phyloP scores from a whole-genome alignment of 92 coral and sea anemone genomes.

The Palythoa grandis region DNA sequence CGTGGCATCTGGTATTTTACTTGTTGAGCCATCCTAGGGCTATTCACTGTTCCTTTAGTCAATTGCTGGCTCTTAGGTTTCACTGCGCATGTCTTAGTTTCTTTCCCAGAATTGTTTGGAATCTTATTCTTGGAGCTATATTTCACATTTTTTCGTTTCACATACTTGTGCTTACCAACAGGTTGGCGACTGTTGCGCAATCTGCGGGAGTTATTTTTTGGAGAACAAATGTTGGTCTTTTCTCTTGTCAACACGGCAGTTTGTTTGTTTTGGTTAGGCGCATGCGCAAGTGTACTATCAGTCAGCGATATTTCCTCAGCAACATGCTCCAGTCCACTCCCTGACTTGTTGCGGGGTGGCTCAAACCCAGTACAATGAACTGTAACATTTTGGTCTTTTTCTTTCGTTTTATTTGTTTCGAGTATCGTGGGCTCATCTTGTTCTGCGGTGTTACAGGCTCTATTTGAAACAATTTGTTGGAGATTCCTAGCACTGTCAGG shows the following conservation, averaged over 20 bases:
- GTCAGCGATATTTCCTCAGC: constrained; percentile 21
- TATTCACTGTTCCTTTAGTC: background rate
- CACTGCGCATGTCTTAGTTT: background rate
- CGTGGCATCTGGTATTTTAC: background rate
- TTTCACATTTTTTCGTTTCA: background rate
- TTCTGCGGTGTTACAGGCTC: background rate
- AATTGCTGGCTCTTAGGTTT: background rate
- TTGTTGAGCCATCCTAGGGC: background rate
- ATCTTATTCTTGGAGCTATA: background rate
- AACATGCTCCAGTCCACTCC: background rate
- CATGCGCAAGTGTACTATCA: background rate
- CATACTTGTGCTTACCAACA: background rate
- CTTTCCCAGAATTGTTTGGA: background rate
- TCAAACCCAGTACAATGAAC: background rate
- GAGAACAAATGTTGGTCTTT: background rate
- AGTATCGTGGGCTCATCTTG: background rate
- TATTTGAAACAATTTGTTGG: background rate
- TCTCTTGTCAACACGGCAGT: background rate
- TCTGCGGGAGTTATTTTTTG: background rate
- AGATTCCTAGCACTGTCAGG: background rate
- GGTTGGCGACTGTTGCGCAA: background rate
- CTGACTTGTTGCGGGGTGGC: background rate
- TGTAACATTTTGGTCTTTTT: background rate
- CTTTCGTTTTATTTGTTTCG: no score
- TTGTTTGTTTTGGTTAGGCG: background rate